Percentiles rank a stretch among this genome's conserved stretches.
Conservation (phyloP, 2,797 vertebrate genomes). For the Sebastes wilsoni region DNA sequence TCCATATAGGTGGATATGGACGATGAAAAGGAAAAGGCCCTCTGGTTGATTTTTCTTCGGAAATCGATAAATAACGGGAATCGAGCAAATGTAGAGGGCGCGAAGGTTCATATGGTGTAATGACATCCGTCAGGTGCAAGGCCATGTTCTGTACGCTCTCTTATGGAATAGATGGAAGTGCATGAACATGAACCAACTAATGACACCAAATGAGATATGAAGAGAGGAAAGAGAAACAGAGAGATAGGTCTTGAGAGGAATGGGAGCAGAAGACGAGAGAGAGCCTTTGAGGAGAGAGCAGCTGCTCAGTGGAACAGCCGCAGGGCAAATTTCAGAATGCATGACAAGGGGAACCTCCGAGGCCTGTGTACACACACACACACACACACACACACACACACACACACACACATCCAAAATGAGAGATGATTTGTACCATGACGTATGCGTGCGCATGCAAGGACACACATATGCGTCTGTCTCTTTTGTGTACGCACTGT, state of each 20-base stretch:
- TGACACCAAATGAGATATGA: slow-evolving; percentile 21
- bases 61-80: not conserved
- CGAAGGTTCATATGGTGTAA: not conserved
- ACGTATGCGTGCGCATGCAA: slow-evolving; percentile 3
- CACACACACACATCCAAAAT: not conserved
- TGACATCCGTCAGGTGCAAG: slow-evolving; percentile 16
- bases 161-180: slow-evolving; percentile 7
- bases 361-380: slow-evolving; percentile 35
- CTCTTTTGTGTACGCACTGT: not conserved
- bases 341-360: slow-evolving; percentile 69
- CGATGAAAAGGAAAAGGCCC: not conserved
- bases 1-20: not conserved
- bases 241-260: slow-evolving; percentile 58
- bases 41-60: not conserved
- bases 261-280: slow-evolving; percentile 63
- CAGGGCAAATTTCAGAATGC: slow-evolving; percentile 70
- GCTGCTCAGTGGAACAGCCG: slow-evolving; percentile 72
- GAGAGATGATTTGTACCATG: slow-evolving; percentile 8
- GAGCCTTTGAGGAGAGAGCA: slow-evolving; percentile 71
- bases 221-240: slow-evolving; percentile 30
- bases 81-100: not conserved
- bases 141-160: not conserved
- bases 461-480: not conserved
- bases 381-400: slow-evolving; percentile 25
- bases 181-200: not conserved